These are phyloP conservation scores for Taeniopygia guttata DNA, from an alignment of 2,797 vertebrate species.

Conservation along the genomic window DNA sequence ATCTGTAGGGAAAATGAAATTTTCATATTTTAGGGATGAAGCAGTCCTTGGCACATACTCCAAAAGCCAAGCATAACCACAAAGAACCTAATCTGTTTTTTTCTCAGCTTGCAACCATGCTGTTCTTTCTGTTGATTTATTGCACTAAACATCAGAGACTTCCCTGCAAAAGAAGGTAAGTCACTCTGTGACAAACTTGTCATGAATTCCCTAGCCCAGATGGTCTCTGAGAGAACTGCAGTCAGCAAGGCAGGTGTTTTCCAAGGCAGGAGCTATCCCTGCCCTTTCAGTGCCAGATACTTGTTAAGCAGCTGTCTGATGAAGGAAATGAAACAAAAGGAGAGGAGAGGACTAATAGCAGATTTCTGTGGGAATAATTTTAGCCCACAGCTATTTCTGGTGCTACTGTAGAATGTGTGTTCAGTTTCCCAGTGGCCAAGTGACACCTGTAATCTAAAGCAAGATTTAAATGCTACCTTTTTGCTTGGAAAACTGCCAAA, in stretches of 20 bases:
- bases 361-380: not conserved
- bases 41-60: not conserved
- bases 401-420: not conserved
- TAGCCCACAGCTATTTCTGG: not conserved
- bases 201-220: not conserved
- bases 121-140: not conserved
- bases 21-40: not conserved
- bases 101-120: not conserved
- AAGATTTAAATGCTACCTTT: not conserved
- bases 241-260: not conserved
- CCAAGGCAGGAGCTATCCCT: not conserved
- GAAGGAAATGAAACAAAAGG: not conserved
- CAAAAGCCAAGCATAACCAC: not conserved
- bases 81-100: not conserved
- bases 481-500: not conserved
- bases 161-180: not conserved
- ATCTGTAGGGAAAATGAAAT: not conserved
- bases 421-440: not conserved
- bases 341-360: not conserved
- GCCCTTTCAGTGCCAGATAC: not conserved
- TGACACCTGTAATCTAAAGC: not conserved
- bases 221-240: not conserved
- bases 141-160: not conserved
- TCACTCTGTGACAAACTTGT: not conserved
- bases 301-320: not conserved